Base-by-base conservation (phyloP, 2,888 invertebrate species). In the Nomada fabriciana region DNA sequence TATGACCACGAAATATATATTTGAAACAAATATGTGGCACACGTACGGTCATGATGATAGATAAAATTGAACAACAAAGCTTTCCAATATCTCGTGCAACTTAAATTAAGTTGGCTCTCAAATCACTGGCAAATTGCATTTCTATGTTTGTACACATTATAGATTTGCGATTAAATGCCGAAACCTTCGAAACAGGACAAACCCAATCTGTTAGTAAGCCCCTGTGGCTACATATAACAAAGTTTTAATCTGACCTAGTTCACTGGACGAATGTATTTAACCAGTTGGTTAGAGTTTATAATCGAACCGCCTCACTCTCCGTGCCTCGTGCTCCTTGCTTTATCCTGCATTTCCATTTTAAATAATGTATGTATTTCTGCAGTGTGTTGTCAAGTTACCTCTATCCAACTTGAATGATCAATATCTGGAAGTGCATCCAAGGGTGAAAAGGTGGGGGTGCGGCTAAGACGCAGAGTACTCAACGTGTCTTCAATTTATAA, bases 201-300 rank as follows among this genome's bases (percentile, higher is more conserved):
- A 67, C 60, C 50, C 29, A 53, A 77, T 77, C 64, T 60, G 50
- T 72, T 70, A 20, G 47, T 42, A 72, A 59, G 50, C 61, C 55
- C 50, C 20, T 25, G 63, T 18, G 52, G 47, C 23, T 57, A 20
- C 13, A 76, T 64, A 59, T 29, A 55, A 52, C 65, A 76, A 83
- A 83, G 73, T 80, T 83, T 73, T 76, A 73, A 83, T 73, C 70
- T 73, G 69, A 72, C 80, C 82, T 47, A 82, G 72, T 80, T 82
- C 60, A 36, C 23, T 20, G 20, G 57, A 61, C 53, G 65, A 69
- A 69, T 57, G 76, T 67, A 64, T 53, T 63, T 68, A 79, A 75
- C 71, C 68, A 60, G 50, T 47, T 47, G 63, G 47, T 67, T 68
- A 53, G 55, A 53, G 67, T 60, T 78, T 75, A 63, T 64, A 67